phyloP scores from a whole-genome alignment of 53 echinoderm and acorn worm genomes.

The Holothuria scabra region DNA sequence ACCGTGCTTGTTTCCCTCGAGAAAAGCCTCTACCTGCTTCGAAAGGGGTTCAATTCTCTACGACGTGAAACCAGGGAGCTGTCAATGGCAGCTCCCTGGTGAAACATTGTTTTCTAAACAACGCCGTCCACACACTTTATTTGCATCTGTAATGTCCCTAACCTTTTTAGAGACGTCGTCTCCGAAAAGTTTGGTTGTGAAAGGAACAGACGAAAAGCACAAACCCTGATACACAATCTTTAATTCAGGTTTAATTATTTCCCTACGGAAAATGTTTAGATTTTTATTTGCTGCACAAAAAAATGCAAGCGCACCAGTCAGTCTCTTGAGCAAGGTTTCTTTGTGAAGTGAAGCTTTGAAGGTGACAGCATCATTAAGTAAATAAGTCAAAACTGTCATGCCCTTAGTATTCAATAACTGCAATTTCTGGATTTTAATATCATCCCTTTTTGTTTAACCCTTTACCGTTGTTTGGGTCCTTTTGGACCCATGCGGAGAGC shows the following conservation, averaged over 20 bases:
- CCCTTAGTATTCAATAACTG: too few species aligned
- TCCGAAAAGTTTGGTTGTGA: neutral
- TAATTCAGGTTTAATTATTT: neutral
- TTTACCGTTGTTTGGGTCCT: too few species aligned
- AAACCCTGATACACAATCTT: neutral
- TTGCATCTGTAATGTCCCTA: neutral
- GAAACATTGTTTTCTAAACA: neutral
- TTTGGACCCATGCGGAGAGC: too few species aligned
- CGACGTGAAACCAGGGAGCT: too few species aligned
- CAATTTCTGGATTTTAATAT: too few species aligned
- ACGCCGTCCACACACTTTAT: neutral
- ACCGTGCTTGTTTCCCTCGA: neutral
- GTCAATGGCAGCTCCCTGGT: too few species aligned
- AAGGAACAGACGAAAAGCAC: neutral
- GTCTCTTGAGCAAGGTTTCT: neutral
- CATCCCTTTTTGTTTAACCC: too few species aligned
- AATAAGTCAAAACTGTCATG: too few species aligned
- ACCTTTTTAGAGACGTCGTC: neutral
- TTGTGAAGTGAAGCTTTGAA: neutral
- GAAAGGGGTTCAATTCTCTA: neutral
- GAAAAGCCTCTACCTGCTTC: neutral
- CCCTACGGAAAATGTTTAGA: neutral
- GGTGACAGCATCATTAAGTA: too few species aligned
- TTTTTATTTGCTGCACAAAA: too few species aligned
- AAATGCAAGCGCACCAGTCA: neutral